Evolutionary conservation across 2,113 vertebrate genomes (phyloP).

Genomic region (Coreoperca whiteheadi): DNA sequence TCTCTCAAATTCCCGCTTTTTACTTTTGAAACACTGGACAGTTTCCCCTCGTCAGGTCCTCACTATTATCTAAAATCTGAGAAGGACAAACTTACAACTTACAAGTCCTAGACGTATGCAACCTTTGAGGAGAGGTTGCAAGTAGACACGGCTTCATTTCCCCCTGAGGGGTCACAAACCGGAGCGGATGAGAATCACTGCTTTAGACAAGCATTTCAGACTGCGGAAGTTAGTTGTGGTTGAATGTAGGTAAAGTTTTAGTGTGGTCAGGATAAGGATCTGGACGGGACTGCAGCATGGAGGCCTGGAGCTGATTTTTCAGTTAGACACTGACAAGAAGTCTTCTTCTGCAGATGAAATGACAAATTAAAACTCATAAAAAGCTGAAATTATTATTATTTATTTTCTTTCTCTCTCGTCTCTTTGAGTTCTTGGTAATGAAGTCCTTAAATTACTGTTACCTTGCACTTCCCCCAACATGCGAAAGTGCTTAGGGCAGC

Average conservation of each 20-base stretch:
- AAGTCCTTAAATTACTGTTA: neutral
- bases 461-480: neutral
- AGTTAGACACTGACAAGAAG: neutral
- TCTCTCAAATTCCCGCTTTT: neutral
- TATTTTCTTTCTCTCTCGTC: neutral
- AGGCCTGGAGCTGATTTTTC: neutral
- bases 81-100: neutral
- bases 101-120: neutral
- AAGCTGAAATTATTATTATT: no score
- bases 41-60: neutral
- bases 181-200: neutral
- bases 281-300: neutral
- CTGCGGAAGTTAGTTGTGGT: no score
- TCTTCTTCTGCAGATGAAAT: neutral
- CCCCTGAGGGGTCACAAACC: neutral
- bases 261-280: neutral
- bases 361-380: neutral
- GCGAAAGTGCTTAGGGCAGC: slow-evolving; percentile 9
- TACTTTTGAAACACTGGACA: neutral
- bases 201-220: neutral
- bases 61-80: neutral
- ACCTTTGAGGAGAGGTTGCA: neutral
- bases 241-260: neutral
- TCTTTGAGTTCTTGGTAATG: neutral
- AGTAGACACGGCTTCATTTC: neutral